Evolutionary conservation across 2,888 invertebrate species (phyloP).

Genomic region (Ornithoptera priamus): DNA sequence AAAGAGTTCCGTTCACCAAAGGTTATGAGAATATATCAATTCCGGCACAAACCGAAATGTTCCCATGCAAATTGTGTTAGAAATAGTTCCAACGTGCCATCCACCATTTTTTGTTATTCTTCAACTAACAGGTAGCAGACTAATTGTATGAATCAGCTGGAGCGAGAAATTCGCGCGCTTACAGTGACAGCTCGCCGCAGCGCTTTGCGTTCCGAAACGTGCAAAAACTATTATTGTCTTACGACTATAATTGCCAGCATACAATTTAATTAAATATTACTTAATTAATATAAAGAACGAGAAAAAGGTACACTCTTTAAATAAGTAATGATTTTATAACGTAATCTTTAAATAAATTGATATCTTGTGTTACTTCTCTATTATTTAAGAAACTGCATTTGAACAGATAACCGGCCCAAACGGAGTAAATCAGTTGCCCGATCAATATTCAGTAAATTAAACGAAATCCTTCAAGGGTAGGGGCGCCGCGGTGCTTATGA

Average conservation of each 20-base stretch:
- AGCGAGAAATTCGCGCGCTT: constrained; percentile 39
- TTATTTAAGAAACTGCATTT: constrained; percentile 17
- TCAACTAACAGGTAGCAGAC: constrained; percentile 21
- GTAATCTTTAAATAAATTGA: too few species aligned
- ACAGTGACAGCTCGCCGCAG: constrained; percentile 33
- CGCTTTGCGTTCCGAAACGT: constrained; percentile 35
- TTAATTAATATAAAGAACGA: too few species aligned
- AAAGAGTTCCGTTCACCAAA: constrained; percentile 37
- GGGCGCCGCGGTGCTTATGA: constrained; percentile 35
- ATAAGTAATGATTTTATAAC: too few species aligned
- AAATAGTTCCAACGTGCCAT: not conserved
- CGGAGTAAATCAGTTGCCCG: constrained; percentile 38
- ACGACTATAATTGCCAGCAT: too few species aligned
- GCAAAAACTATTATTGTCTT: not conserved
- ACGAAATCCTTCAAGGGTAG: constrained; percentile 31
- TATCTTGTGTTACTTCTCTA: too few species aligned
- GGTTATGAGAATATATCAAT: constrained; percentile 37
- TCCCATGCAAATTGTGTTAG: constrained; percentile 28
- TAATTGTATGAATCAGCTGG: constrained; percentile 34
- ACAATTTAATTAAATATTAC: too few species aligned
- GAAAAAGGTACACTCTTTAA: not conserved
- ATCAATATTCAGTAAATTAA: constrained; percentile 43
- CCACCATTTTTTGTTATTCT: constrained; percentile 14
- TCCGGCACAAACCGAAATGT: constrained; percentile 13
- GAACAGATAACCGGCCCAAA: constrained; percentile 36